phyloP scores from a whole-genome alignment of 2,888 invertebrate genomes.

The Athalia rosae region DNA sequence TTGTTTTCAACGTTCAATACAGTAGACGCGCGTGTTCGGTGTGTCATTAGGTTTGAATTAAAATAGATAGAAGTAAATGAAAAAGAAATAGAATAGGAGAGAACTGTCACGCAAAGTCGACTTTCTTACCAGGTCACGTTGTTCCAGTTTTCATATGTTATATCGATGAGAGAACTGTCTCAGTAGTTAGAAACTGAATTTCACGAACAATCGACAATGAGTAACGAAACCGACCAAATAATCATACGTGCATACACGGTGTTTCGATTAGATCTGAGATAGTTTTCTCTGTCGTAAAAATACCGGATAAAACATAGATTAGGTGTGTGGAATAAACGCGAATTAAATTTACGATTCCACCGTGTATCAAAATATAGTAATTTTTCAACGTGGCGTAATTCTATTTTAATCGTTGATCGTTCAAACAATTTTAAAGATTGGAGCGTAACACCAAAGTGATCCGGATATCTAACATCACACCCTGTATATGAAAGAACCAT shows the following conservation, averaged over 20 bases:
- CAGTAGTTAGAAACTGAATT: neutral
- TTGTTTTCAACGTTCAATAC: neutral
- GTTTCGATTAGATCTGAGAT: too few species aligned
- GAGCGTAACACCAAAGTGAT: too few species aligned
- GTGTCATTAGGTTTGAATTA: neutral
- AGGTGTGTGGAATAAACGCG: too few species aligned
- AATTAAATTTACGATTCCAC: too few species aligned
- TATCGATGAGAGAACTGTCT: neutral
- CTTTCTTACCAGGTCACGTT: constrained; percentile 19
- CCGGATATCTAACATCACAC: constrained; percentile 4
- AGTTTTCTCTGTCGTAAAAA: too few species aligned
- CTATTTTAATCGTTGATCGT: too few species aligned
- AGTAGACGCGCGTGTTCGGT: neutral
- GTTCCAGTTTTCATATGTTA: constrained; percentile 17
- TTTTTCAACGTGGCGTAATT: too few species aligned
- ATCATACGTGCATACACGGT: too few species aligned
- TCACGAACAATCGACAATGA: neutral
- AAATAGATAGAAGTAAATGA: neutral
- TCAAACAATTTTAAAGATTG: too few species aligned
- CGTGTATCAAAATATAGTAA: too few species aligned
- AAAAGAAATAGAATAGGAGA: constrained; percentile 1
- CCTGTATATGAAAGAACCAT: neutral
- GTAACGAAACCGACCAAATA: too few species aligned
- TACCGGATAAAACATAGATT: too few species aligned
- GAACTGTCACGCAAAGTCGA: constrained; percentile 12